Conservation (phyloP, 92 coral and sea anemone species). For the Diadumene lineata region DNA sequence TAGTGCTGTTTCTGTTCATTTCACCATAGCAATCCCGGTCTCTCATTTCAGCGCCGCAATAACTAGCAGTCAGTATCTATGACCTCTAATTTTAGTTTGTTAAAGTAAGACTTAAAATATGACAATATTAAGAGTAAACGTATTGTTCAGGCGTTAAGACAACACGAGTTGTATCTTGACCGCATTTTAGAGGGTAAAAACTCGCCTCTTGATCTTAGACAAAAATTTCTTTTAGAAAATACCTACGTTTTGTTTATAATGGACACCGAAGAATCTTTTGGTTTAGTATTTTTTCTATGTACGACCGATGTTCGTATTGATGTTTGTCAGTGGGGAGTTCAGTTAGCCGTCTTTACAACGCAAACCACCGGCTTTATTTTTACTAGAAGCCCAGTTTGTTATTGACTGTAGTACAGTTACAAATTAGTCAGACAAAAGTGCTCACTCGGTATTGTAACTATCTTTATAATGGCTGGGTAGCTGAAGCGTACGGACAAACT, state of each 20-base stretch:
- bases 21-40: constrained; percentile 12
- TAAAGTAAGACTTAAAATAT: constrained; percentile 25
- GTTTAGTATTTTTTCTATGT: constrained; percentile 17
- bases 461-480: constrained; percentile 5
- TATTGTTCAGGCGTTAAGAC: constrained; percentile 29
- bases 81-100: constrained; percentile 10
- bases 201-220: constrained; percentile 9
- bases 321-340: constrained; percentile 29
- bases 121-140: constrained; percentile 27
- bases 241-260: constrained; percentile 15
- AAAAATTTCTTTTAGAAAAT: constrained; percentile 7
- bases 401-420: constrained; percentile 23
- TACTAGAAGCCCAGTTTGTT: constrained; percentile 34
- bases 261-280: constrained; percentile 1
- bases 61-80: not conserved
- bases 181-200: not conserved
- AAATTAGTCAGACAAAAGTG: not conserved
- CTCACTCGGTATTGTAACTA: not conserved
- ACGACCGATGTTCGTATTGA: constrained; percentile 13
- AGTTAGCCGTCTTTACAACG: constrained; percentile 68
- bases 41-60: constrained; percentile 19
- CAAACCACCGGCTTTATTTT: constrained; percentile 79
- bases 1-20: constrained; percentile 20
- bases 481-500: constrained; percentile 17
- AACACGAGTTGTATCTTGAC: constrained; percentile 19